phyloP scores from a whole-genome alignment of 2,113 vertebrate genomes.

The Gnathonemus echidnorhynchus region DNA sequence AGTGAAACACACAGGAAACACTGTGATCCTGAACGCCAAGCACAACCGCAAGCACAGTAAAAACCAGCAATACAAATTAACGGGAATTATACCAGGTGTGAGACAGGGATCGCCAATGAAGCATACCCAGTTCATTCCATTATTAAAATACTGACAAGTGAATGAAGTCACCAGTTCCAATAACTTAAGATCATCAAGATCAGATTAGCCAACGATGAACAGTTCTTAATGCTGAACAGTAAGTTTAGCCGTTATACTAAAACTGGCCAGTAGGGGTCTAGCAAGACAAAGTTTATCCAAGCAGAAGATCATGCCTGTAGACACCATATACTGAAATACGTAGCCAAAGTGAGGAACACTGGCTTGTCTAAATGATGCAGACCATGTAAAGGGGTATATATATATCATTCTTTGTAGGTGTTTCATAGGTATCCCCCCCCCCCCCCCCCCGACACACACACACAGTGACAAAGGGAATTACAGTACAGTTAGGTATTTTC shows the following conservation, averaged over 20 bases:
- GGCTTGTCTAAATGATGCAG: background rate
- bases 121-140: background rate
- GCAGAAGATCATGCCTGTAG: background rate
- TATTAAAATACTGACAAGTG: background rate
- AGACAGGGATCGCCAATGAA: background rate
- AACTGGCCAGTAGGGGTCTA: background rate
- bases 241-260: background rate
- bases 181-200: background rate
- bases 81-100: background rate
- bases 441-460: background rate
- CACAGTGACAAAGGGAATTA: background rate
- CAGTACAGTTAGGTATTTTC: background rate
- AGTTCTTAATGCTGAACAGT: background rate
- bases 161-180: background rate
- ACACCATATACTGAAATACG: background rate
- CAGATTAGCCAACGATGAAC: background rate
- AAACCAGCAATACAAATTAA: background rate
- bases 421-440: background rate
- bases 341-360: background rate
- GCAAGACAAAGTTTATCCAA: background rate
- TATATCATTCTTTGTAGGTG: background rate
- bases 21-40: background rate
- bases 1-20: constrained; percentile 29
- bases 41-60: background rate
- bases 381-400: background rate